Evolutionary conservation across 2,888 invertebrate species (phyloP), one percentile per base, ranked within the genome.

Genomic region (Eudemis profundana): DNA sequence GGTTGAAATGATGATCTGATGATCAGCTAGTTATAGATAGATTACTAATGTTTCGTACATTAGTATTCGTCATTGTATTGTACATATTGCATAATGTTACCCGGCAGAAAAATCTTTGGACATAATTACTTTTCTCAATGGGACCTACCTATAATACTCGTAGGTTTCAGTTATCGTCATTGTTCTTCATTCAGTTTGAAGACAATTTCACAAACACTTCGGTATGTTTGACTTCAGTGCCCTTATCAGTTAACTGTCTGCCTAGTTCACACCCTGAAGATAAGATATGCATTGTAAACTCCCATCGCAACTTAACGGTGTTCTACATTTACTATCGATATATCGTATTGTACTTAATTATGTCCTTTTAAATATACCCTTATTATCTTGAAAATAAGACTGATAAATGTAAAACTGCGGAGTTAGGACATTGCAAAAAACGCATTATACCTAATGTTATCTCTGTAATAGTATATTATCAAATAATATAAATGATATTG

Each of bases 171-270:
- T 7, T 0, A 27, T 5, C 27, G 27, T 27, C 27, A 27, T 27
- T 27, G 27, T 27, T 27, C 27, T 5, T 5, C 27, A 57, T 19
- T 33, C 38, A 19, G 19, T 59, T 46, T 10, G 36, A 46, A 27
- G 7, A 15, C 17, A 27, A 21, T 33, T 64, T 51, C 56, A 40
- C 38, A 57, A 27, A 29, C 44, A 19, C 33, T n/a, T n/a, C 42
- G 50, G 71, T 59, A 56, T 72, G 72, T 72, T 68, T 72, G 68
- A 75, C 72, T 68, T 64, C 70, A 67, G 62, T 63, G 40, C 46
- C 66, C 75, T 81, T 81, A 74, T 69, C 56, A 56, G 56, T 74
- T 78, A 78, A 77, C 78, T 77, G 75, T 76, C 73, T 61, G 62
- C 68, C 69, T 70, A 74, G 70, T 71, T 69, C 72, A 75, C 75